Conservation (phyloP, 2,888 invertebrate species). For the Cephus pygmeus region DNA sequence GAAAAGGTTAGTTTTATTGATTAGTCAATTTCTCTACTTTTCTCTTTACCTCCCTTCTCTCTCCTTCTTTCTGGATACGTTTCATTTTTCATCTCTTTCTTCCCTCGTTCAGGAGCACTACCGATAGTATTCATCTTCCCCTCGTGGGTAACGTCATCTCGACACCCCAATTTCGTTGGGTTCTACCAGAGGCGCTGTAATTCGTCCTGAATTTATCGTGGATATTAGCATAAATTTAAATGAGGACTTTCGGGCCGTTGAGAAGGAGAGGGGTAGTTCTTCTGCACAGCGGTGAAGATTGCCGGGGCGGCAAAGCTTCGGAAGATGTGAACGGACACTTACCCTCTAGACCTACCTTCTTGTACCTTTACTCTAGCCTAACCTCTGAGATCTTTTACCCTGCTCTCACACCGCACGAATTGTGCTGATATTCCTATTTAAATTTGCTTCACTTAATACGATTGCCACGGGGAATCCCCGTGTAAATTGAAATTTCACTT, state of each 20-base stretch:
- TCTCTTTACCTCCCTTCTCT: not conserved
- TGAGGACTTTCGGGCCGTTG: not conserved
- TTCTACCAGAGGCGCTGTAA: not conserved
- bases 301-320: not conserved
- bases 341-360: not conserved
- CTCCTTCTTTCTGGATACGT: not conserved
- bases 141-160: not conserved
- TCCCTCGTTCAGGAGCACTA: not conserved
- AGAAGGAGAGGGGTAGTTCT: not conserved
- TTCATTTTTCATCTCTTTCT: not conserved
- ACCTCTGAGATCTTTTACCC: not conserved
- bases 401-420: not conserved
- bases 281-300: not conserved
- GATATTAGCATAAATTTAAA: not conserved
- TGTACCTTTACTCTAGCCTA: not conserved
- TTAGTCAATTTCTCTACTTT: not conserved
- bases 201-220: not conserved
- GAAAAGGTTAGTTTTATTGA: not conserved
- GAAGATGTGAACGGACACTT: not conserved
- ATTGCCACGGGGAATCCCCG: not conserved
- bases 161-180: slow-evolving; percentile 5
- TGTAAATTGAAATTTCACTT: no score
- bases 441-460: not conserved
- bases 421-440: not conserved
- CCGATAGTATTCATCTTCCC: not conserved